phyloP scores from a whole-genome alignment of 2,888 invertebrate species.

The Drosophila meridionalis region DNA sequence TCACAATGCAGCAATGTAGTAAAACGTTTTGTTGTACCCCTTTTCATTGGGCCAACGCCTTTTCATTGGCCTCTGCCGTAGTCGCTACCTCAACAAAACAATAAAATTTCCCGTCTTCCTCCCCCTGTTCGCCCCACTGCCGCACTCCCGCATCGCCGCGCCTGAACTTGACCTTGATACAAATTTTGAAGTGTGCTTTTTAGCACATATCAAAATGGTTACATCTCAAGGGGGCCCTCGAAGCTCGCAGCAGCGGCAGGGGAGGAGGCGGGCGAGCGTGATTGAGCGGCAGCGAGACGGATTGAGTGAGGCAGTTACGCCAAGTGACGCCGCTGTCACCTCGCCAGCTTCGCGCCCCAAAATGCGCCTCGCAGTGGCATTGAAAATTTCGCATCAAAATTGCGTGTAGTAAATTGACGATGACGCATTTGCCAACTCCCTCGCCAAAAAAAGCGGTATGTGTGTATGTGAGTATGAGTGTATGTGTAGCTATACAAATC shows the following conservation, averaged over 20 bases:
- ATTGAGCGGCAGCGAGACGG: constrained; percentile 4
- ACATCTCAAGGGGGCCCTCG: constrained; percentile 72
- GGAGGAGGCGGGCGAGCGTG: background rate
- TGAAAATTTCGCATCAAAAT: constrained; percentile 78
- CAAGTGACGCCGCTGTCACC: constrained; percentile 52
- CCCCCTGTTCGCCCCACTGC: background rate
- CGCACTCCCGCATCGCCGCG: background rate
- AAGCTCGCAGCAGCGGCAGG: background rate
- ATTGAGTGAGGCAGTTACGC: constrained; percentile 28
- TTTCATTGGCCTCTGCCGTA: constrained; percentile 47
- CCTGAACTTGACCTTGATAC: constrained; percentile 80
- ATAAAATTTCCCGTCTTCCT: constrained; percentile 31
- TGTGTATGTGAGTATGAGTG: background rate
- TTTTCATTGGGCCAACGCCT: constrained; percentile 27
- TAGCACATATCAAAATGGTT: constrained; percentile 77
- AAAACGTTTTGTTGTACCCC: constrained; percentile 43
- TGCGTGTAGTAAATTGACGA: constrained; percentile 71
- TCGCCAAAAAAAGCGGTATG: background rate
- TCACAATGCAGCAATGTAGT: constrained; percentile 40
- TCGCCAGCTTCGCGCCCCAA: constrained; percentile 25
- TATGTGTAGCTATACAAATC: constrained; percentile 27
- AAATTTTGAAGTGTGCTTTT: constrained; percentile 78
- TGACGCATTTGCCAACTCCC: constrained; percentile 68
- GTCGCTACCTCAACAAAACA: constrained; percentile 74
- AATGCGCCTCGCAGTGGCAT: constrained; percentile 64